These are phyloP conservation scores for Temnothorax nylanderi DNA, from an alignment of 1,140 invertebrate genomes.

Conservation along the genomic window DNA sequence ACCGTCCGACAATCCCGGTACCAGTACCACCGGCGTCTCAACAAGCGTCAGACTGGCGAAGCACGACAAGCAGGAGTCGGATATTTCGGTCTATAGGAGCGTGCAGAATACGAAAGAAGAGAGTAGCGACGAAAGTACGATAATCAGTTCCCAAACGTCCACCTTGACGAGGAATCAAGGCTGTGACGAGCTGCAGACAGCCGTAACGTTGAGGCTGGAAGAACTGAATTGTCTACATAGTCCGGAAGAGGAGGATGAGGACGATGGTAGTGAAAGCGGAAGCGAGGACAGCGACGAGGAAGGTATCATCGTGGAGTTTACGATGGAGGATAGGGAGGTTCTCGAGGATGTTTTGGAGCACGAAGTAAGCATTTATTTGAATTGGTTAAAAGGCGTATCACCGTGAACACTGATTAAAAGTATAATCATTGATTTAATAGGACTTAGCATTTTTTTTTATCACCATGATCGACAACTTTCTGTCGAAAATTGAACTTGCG, in stretches of 20 bases:
- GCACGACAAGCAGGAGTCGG: conserved; percentile 86
- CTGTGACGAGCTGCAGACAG: conserved; percentile 86
- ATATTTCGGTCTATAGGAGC: conserved; percentile 83
- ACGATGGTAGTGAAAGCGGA: conserved; percentile 87
- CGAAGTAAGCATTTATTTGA: conserved; percentile 76
- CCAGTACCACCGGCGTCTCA: conserved; percentile 57
- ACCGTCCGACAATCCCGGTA: conserved; percentile 79
- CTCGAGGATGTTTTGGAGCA: conserved; percentile 86
- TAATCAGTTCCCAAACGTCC: conserved; percentile 98
- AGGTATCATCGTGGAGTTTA: conserved; percentile 86
- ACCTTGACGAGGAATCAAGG: conserved; percentile 97
- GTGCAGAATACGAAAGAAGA: conserved; percentile 90
- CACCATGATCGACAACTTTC: background rate
- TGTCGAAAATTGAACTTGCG: background rate
- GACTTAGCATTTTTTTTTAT: background rate
- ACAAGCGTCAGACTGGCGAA: conserved; percentile 75
- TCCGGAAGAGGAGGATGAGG: conserved; percentile 87
- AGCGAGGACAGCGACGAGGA: conserved; percentile 86
- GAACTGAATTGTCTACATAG: conserved; percentile 86
- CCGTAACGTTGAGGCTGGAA: conserved; percentile 87
- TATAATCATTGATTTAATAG: background rate
- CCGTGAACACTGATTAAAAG: background rate
- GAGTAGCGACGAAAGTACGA: conserved; percentile 98
- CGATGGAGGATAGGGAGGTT: conserved; percentile 84
- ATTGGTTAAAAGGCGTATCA: background rate